These are phyloP conservation scores for Criorhina ranunculi DNA, from an alignment of 2,888 invertebrate species.

Conservation along the genomic window DNA sequence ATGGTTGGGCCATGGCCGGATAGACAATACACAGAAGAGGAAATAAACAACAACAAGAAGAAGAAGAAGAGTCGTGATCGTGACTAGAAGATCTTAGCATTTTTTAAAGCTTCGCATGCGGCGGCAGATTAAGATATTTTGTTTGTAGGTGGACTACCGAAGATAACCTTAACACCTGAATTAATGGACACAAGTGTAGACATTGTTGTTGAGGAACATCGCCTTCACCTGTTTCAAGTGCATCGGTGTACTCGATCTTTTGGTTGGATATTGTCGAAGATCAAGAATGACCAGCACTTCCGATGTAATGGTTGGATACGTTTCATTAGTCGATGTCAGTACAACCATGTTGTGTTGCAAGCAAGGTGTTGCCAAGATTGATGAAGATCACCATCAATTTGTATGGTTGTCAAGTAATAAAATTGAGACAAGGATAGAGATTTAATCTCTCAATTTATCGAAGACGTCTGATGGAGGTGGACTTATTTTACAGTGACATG, in stretches of 20 bases:
- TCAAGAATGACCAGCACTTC: slow-evolving; percentile 43
- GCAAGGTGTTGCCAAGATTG: slow-evolving; percentile 32
- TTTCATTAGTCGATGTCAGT: slow-evolving; percentile 38
- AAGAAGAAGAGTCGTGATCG: slow-evolving; percentile 62
- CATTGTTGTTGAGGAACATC: slow-evolving; percentile 38
- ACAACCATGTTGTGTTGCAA: background rate
- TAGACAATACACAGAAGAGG: slow-evolving; percentile 20
- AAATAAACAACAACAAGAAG: background rate
- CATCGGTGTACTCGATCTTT: slow-evolving; percentile 43
- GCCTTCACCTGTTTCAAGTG: slow-evolving; percentile 28
- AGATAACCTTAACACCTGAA: slow-evolving; percentile 68
- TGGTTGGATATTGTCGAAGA: slow-evolving; percentile 3
- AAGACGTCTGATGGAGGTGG: background rate
- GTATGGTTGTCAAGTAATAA: slow-evolving; percentile 18
- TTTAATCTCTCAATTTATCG: slow-evolving; percentile 3
- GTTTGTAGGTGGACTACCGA: slow-evolving; percentile 69
- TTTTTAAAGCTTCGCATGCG: slow-evolving; percentile 9
- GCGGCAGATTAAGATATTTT: slow-evolving; percentile 51
- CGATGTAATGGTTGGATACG: slow-evolving; percentile 45
- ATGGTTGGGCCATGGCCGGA: slow-evolving; percentile 4
- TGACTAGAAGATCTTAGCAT: slow-evolving; percentile 55
- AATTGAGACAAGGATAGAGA: slow-evolving; percentile 9
- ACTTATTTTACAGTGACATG: slow-evolving; percentile 22
- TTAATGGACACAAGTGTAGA: slow-evolving; percentile 69
- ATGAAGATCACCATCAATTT: slow-evolving; percentile 10